phyloP scores from a whole-genome alignment of 1,140 invertebrate genomes.

The Cryptotermes secundus region DNA sequence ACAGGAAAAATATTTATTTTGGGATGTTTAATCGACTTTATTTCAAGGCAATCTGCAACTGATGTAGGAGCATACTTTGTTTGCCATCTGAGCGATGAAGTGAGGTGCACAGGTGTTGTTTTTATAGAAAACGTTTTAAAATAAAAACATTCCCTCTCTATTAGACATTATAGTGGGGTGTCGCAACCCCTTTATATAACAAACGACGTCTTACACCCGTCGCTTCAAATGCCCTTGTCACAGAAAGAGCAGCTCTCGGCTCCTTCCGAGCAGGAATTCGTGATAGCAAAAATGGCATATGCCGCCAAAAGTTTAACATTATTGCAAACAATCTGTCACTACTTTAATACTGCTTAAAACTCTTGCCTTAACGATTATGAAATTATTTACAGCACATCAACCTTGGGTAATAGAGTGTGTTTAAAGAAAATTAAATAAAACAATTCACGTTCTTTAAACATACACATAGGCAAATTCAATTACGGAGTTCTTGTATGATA shows the following conservation, averaged over 20 bases:
- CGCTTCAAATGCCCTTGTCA: not conserved
- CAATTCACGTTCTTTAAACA: too few relatives aligned
- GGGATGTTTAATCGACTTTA: too few relatives aligned
- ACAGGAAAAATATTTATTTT: too few relatives aligned
- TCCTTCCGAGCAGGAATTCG: not conserved
- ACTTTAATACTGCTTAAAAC: too few relatives aligned
- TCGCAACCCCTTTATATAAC: not conserved
- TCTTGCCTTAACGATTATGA: too few relatives aligned
- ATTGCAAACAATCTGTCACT: too few relatives aligned
- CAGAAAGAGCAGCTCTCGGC: not conserved
- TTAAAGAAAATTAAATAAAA: too few relatives aligned
- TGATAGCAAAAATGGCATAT: not conserved
- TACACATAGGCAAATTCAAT: too few relatives aligned
- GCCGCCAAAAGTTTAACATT: too few relatives aligned
- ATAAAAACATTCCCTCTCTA: not conserved
- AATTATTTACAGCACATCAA: too few relatives aligned
- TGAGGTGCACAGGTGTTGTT: not conserved
- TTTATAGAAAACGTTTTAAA: not conserved
- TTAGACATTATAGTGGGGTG: not conserved
- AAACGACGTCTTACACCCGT: constrained; percentile 1
- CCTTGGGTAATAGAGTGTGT: too few relatives aligned
- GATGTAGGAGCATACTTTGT: not conserved
- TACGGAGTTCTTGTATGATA: too few relatives aligned
- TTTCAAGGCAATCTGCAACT: not conserved
- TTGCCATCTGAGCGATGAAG: not conserved